Base-by-base conservation (phyloP, 2,888 invertebrate genomes). In the Saturnia japonica region DNA sequence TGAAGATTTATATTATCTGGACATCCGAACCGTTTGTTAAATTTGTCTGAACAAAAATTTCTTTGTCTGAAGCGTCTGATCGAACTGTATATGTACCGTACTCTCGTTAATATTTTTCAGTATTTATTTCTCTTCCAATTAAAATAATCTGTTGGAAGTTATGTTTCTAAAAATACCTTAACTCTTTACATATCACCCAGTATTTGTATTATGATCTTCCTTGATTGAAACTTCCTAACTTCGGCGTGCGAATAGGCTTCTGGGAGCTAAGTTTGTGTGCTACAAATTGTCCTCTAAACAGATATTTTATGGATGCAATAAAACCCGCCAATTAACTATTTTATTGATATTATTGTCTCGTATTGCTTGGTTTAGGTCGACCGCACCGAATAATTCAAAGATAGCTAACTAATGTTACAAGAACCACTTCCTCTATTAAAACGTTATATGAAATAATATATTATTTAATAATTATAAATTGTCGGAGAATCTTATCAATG, bases 1-100 rank as follows among this genome's bases (percentile, higher is more conserved):
- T 64, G 64, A 64, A 70, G 47, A 40, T 60, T 62, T 34, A 34
- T 34, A 16, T 42, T 34, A 57, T 28, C 40, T 19, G 69, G 43
- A 43, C n/a, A 57, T 57, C 16, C 25, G 64, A 68, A 54, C 40
- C 68, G 69, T 73, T 70, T 40, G 64, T 64, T 40, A n/a, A 40
- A 14, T 60, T 60, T 60, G 4, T 60, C 14, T 14, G 28, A 25
- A 60, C 12, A 12, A 28, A 1, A 28, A 28, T 60, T 60, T 11
- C 12, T 60, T 28, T 60, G 14, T 60, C 14, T 60, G 4, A 14
- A 14, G 25, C 28, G 1, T 60, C 28, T 14, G 12, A 28, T 60
- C 28, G 25, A 60, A 11, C 16, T 28, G 11, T 60, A 14, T 60
- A 60, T 28, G 28, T 14, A 14, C 25, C 12, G 25, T 28, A 25